Conservation (phyloP, 1,140 invertebrate genomes). For the Condylostylus longicornis region DNA sequence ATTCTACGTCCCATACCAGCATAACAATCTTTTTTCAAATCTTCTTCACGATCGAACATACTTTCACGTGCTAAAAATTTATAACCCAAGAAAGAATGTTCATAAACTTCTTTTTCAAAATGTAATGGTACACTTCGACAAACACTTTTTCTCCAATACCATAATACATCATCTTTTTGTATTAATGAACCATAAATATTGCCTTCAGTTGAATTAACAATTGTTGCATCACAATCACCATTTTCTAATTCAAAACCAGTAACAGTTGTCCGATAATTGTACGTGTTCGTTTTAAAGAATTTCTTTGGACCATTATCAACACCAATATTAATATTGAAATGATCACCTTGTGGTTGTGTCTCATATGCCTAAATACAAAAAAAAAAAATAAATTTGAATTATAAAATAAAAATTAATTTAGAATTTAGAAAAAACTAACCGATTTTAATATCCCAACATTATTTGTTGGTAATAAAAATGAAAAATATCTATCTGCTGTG, state of each 20-base stretch:
- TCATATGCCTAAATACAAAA: no score
- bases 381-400: background rate
- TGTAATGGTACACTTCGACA: conserved; percentile 38
- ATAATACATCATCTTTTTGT: conserved; percentile 27
- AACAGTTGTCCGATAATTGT: conserved; percentile 23
- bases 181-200: background rate
- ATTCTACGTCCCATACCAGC: background rate
- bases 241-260: conserved; percentile 33
- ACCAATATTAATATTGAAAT: conserved; percentile 16
- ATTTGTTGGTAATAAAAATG: conserved; percentile 37
- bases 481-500: conserved; percentile 32
- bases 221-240: conserved; percentile 6
- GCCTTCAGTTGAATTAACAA: conserved; percentile 3
- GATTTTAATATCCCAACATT: conserved; percentile 41
- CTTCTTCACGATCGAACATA: conserved; percentile 4
- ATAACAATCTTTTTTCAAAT: conserved; percentile 5
- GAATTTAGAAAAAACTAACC: conserved; percentile 23
- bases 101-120: conserved; percentile 22
- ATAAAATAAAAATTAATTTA: background rate
- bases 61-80: conserved; percentile 4
- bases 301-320: background rate
- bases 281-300: background rate
- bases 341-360: background rate
- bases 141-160: conserved; percentile 41
- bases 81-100: background rate